A percentile compares a stretch with the other conserved stretches of the same genome.
Evolutionary conservation across 2,888 invertebrate genomes (phyloP).

Genomic region (Lordiphosa andalusiaca): DNA sequence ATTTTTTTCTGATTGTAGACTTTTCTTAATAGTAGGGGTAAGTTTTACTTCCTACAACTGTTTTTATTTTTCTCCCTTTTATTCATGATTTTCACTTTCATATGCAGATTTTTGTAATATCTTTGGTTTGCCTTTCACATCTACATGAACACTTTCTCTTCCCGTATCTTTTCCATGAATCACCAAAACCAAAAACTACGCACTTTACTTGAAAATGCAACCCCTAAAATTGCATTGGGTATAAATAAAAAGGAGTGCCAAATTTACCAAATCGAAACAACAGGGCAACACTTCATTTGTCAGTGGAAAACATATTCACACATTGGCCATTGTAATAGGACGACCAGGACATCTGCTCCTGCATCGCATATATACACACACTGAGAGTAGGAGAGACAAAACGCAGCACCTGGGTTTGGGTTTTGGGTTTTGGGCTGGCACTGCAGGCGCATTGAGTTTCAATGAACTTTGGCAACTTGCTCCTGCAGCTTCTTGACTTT

Average conservation of each 20-base stretch:
- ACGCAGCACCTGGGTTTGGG: constrained; percentile 48
- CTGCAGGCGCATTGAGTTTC: constrained; percentile 47
- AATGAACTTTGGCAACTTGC: constrained; percentile 31
- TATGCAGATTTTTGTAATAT: too few relatives aligned
- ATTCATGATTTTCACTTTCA: too few relatives aligned
- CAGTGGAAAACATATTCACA: constrained; percentile 48
- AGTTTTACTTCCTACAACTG: too few relatives aligned
- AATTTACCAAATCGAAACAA: constrained; percentile 37
- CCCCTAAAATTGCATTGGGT: too few relatives aligned
- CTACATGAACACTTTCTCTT: too few relatives aligned
- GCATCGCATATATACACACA: constrained; percentile 5
- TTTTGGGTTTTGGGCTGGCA: constrained; percentile 1
- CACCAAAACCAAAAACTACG: too few relatives aligned
- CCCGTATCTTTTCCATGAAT: too few relatives aligned
- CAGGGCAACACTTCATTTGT: constrained; percentile 59
- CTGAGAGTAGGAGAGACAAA: constrained; percentile 21
- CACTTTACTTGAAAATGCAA: too few relatives aligned
- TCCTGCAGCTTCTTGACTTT: constrained; percentile 69
- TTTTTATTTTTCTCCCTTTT: too few relatives aligned
- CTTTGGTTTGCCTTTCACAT: too few relatives aligned
- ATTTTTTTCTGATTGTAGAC: too few relatives aligned
- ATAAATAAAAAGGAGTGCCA: constrained; percentile 8
- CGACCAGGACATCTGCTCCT: constrained; percentile 58
- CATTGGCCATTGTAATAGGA: constrained; percentile 34
- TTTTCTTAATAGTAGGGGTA: too few relatives aligned